Evolutionary conservation across 2,113 vertebrate genomes (phyloP).

Genomic region (Dicrurus megarhynchus): DNA sequence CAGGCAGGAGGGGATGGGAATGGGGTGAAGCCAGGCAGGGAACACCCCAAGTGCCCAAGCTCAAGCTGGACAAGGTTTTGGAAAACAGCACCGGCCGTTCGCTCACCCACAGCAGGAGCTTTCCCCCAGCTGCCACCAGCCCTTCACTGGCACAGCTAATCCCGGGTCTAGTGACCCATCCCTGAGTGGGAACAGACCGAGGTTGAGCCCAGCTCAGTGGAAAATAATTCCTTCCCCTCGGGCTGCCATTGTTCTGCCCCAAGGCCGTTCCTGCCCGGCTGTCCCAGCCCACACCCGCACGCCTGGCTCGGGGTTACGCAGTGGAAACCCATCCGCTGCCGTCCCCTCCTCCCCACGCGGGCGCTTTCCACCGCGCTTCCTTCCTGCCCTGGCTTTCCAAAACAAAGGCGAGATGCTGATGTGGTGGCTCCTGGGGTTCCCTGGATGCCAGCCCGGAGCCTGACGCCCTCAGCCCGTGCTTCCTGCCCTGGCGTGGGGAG

Average conservation of each 20-base stretch:
- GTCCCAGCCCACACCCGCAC: background rate
- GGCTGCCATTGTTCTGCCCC: conserved; percentile 19
- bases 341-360: background rate
- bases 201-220: background rate
- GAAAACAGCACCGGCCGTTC: fast-evolving
- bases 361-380: conserved; percentile 20
- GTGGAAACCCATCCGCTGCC: background rate
- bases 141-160: background rate
- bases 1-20: background rate
- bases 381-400: conserved; percentile 53
- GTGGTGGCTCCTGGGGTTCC: background rate
- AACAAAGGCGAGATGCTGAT: conserved; percentile 38
- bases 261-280: conserved; percentile 19
- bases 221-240: background rate
- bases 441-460: conserved; percentile 22
- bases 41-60: background rate
- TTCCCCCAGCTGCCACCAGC: background rate
- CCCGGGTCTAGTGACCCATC: background rate
- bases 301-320: background rate
- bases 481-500: background rate
- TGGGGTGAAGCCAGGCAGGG: background rate
- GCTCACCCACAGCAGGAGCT: background rate
- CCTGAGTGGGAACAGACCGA: background rate
- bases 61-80: background rate
- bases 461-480: background rate